These are phyloP conservation scores for Enteromius argenteus DNA, from an alignment of 2,797 vertebrate genomes.

Conservation along the genomic window DNA sequence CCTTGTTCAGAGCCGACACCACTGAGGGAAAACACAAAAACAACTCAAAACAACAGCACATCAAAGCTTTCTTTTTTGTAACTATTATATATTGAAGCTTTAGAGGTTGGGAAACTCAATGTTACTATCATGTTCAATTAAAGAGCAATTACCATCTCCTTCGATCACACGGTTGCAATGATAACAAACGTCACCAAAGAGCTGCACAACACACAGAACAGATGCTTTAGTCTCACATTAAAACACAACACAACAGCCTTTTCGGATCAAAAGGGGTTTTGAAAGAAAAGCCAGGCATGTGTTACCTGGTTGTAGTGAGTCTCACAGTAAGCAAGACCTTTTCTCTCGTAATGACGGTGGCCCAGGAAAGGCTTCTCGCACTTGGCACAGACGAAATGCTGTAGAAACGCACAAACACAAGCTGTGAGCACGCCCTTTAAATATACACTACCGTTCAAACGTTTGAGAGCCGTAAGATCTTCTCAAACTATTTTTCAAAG, in stretches of 20 bases:
- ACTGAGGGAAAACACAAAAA: conserved; percentile 74
- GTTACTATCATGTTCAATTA: conserved; percentile 18
- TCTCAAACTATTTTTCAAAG: background rate
- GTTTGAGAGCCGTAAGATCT: background rate
- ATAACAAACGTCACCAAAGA: conserved; percentile 98
- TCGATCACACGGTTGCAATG: conserved; percentile 99
- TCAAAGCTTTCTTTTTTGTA: background rate
- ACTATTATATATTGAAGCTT: background rate
- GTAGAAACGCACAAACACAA: conserved; percentile 62
- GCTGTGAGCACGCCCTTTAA: background rate
- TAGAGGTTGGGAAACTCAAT: background rate
- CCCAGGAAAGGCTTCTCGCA: conserved; percentile 98
- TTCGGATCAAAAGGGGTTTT: background rate
- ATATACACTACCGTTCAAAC: background rate
- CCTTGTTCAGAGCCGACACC: conserved; percentile 98
- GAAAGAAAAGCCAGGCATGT: background rate
- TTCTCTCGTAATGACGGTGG: conserved; percentile 98
- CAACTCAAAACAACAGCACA: background rate
- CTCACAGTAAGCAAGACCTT: conserved; percentile 97
- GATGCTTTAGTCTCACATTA: background rate
- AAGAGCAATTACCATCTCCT: conserved; percentile 89
- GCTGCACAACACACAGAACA: conserved; percentile 73
- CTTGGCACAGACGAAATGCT: conserved; percentile 84
- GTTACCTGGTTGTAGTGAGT: conserved; percentile 99
- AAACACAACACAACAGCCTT: background rate